These are phyloP conservation scores for Microcebus tavaratra DNA, from an alignment of 2,113 vertebrate species.

Conservation along the genomic window DNA sequence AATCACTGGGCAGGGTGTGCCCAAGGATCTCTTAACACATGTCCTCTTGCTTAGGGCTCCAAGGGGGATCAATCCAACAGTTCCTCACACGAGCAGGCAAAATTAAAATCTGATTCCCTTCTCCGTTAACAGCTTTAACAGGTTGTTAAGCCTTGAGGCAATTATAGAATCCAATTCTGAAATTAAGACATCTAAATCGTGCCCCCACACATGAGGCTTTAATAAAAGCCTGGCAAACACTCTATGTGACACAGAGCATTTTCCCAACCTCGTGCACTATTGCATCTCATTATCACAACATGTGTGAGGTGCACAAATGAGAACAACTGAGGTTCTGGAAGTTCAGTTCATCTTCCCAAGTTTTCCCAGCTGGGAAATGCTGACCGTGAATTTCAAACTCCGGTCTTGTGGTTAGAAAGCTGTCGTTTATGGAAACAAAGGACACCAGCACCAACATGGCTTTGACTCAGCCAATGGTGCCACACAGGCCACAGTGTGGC, in stretches of 20 bases:
- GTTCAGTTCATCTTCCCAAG: background rate
- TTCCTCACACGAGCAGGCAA: background rate
- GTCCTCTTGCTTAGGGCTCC: background rate
- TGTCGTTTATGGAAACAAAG: background rate
- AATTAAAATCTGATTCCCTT: background rate
- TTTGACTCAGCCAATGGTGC: no score
- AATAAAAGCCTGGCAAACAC: background rate
- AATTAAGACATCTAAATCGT: background rate
- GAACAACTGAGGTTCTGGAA: background rate
- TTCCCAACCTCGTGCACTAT: no score
- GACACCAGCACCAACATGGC: background rate
- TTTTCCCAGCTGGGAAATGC: background rate
- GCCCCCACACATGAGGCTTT: background rate
- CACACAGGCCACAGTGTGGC: fast-evolving
- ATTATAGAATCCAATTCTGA: background rate
- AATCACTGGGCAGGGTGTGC: no score
- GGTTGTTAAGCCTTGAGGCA: background rate
- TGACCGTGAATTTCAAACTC: background rate
- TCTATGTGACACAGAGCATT: no score
- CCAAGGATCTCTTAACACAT: background rate
- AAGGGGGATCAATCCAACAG: background rate
- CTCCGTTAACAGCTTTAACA: background rate
- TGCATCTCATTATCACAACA: no score
- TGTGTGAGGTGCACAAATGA: background rate
- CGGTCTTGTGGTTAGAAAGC: background rate